Evolutionary conservation across 2,113 vertebrate genomes (phyloP), one percentile per base, ranked within the genome.

Genomic region (Rhombomys opimus): DNA sequence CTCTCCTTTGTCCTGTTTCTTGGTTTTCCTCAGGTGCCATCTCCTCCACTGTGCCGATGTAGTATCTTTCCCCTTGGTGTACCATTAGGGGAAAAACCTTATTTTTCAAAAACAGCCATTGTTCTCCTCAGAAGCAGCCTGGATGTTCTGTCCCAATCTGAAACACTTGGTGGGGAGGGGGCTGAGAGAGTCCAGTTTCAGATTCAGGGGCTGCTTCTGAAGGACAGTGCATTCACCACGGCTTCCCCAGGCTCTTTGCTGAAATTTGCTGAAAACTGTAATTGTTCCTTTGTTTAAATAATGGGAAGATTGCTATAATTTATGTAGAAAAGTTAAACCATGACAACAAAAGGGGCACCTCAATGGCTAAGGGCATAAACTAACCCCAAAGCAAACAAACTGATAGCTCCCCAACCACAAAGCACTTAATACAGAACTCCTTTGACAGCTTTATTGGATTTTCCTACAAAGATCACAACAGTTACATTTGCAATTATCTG

Each of bases 371-470:
- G 35, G 54, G 17, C 30, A 81, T 78, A 90, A 92, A 95, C 14
- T 46, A 89, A 95, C 67, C 90, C 70, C 32, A 93, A 94, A 80
- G 46, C 65, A 97, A 94, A 95, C 75, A 80, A 88, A 95, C 22
- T 68, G 86, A 63, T 94, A 91, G 50, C 38, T 91, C 91, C 65
- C 67, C 63, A 63, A 80, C 92, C 78, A 89, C 78, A 81, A 76
- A 92, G 54, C 65, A 84, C 80, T 95, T 93, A 82, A 84, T 94
- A 81, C 27, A 30, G 76, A 94, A 92, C 46, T 63, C n/a, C 59
- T 96, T 85, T 93, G 94, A 93, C 89, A 96, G 88, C 35, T 95
- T 97, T 96, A 87, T 86, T 97, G 94, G 76, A 82, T 92, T 96
- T 96, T 91, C 50, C 94, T 96, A 57, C 84, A 91, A 85, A 93